phyloP scores from a whole-genome alignment of 2,113 vertebrate genomes.

The Peucedramus taeniatus region DNA sequence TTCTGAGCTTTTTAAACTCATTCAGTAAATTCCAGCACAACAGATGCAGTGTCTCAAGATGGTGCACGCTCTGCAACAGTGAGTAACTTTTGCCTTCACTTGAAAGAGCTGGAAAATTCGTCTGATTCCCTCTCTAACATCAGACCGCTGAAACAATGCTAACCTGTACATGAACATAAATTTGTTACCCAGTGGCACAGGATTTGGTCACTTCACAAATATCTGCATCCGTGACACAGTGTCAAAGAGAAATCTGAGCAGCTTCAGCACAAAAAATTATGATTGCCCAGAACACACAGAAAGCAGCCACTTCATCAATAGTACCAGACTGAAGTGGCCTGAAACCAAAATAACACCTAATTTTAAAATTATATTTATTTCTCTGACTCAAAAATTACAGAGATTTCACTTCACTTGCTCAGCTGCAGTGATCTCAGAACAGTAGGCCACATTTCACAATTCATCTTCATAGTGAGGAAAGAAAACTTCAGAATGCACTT shows the following conservation, averaged over 20 bases:
- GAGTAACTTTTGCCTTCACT: background rate
- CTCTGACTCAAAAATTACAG: background rate
- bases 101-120: background rate
- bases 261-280: background rate
- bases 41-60: background rate
- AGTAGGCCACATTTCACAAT: accelerated
- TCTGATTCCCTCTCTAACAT: background rate
- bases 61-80: background rate
- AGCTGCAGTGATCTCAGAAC: background rate
- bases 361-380: background rate
- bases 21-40: background rate
- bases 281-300: background rate
- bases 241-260: background rate
- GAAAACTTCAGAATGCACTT: background rate
- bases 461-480: accelerated
- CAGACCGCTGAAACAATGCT: background rate
- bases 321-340: background rate
- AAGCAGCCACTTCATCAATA: background rate
- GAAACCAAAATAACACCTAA: background rate
- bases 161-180: background rate
- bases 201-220: background rate
- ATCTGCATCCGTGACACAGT: background rate
- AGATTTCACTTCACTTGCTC: background rate
- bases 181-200: background rate
- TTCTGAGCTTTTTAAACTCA: background rate